Evolutionary conservation across 2,888 invertebrate species (phyloP).

Genomic region (Cerastoderma edule): DNA sequence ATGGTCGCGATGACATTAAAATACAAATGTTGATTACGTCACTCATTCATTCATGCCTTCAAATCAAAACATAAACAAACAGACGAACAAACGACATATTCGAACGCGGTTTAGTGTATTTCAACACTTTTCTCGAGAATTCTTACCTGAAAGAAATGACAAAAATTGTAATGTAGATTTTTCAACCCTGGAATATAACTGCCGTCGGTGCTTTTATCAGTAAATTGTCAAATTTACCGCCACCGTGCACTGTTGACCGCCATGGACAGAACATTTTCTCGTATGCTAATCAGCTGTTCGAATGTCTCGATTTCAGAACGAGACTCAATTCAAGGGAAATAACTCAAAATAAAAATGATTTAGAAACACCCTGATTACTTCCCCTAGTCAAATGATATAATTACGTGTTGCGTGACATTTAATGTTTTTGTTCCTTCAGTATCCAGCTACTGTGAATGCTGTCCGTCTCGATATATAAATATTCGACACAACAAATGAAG

Average conservation of each 20-base stretch:
- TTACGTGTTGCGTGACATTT: not conserved
- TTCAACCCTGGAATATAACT: not conserved
- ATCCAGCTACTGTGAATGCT: not conserved
- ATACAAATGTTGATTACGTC: constrained; percentile 38
- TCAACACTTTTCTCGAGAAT: not conserved
- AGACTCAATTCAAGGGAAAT: constrained; percentile 15
- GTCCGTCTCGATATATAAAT: not conserved
- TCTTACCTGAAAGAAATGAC: constrained; percentile 7
- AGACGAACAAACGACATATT: constrained; percentile 43
- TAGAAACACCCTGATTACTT: too few relatives aligned
- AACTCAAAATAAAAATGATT: constrained; percentile 1
- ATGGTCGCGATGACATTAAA: constrained; percentile 21
- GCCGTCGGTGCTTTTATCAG: not conserved
- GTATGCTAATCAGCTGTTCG: constrained; percentile 72
- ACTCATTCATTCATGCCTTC: constrained; percentile 49
- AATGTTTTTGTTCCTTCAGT: not conserved
- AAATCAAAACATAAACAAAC: constrained; percentile 60
- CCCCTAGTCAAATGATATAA: too few relatives aligned
- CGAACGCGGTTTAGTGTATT: not conserved
- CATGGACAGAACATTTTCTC: constrained; percentile 60
- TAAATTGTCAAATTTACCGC: constrained; percentile 36
- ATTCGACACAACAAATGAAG: not conserved
- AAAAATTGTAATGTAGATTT: not conserved
- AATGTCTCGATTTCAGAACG: constrained; percentile 39
- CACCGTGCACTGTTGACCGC: constrained; percentile 37